Evolutionary conservation across 2,888 invertebrate genomes (phyloP), one percentile per base, ranked within the genome.

Genomic region (Sarcophaga caerulescens): DNA sequence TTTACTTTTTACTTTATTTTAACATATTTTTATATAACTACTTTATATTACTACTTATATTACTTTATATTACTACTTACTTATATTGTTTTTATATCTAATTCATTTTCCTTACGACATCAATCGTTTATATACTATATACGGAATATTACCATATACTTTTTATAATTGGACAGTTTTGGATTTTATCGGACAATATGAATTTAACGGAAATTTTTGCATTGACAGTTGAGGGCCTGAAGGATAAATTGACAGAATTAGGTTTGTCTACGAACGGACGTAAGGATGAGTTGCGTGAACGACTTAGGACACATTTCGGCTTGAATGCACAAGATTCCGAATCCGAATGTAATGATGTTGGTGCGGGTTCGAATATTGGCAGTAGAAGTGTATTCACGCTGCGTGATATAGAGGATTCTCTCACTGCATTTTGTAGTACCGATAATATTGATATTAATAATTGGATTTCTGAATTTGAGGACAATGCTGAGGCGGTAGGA

Each of bases 381-480:
- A 12, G 52, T 17, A 57, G 52, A n/a, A 57, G 57, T 57, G 14
- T 25, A 17, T 77, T 76, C 44, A 65, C 65, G 6, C 14, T 63
- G 4, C 14, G 52, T 45, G 76, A 77, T 45, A 66, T 77, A 2
- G 65, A 77, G n/a, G 66, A 66, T 25, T 65, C 76, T 14, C 23
- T 79, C n/a, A 47, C 63, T n/a, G 23, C 35, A 6, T 81, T 85
- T 65, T 23, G 57, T 66, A 81, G 85, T 4, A 25, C 73, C 4
- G 81, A 47, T 11, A 65, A 81, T 19, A 60, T 77, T n/a, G 35
- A 69, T 3, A n/a, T 83, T 11, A 73, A 47, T 21, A 25, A 84
- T n/a, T 73, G 73, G 73, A 35, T 73, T 3, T 44, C 57, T n/a
- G 71, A 71, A 0, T 60, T 71, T 19, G 59, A 71, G 35, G 59